phyloP scores from a whole-genome alignment of 2,797 vertebrate genomes.

The Ptychadena robeensis region DNA sequence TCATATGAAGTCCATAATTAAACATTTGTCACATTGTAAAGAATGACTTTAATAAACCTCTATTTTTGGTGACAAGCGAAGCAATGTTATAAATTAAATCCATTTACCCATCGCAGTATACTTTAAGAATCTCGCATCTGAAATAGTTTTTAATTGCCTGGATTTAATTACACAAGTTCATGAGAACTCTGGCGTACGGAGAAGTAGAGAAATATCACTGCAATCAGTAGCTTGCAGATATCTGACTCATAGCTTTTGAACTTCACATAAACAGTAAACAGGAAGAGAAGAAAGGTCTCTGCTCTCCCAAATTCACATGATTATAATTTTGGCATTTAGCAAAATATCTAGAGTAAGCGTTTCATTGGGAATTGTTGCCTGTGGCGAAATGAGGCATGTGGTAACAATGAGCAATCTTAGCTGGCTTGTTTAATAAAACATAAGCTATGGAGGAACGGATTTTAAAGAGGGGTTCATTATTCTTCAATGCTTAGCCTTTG shows the following conservation, averaged over 20 bases:
- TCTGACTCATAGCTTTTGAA: conserved; percentile 34
- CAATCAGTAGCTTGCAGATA: conserved; percentile 43
- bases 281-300: not conserved
- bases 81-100: conserved; percentile 36
- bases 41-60: conserved; percentile 40
- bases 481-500: conserved; percentile 7
- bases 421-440: conserved; percentile 13
- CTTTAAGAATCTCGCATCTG: conserved; percentile 22
- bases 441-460: conserved; percentile 8
- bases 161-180: conserved; percentile 34
- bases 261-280: conserved; percentile 43
- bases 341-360: conserved; percentile 45
- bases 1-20: conserved; percentile 16
- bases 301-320: conserved; percentile 21
- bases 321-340: conserved; percentile 27
- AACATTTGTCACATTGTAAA: conserved; percentile 33
- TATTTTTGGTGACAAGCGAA: conserved; percentile 15
- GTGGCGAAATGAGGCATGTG: conserved; percentile 18
- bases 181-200: conserved; percentile 23
- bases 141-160: conserved; percentile 46
- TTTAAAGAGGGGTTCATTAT: conserved; percentile 11
- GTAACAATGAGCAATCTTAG: conserved; percentile 26
- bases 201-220: conserved; percentile 36
- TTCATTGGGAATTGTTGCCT: conserved; percentile 14
- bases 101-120: not conserved